phyloP scores from a whole-genome alignment of 1,140 invertebrate genomes.

The Pachyrhynchus sulphureomaculatus region DNA sequence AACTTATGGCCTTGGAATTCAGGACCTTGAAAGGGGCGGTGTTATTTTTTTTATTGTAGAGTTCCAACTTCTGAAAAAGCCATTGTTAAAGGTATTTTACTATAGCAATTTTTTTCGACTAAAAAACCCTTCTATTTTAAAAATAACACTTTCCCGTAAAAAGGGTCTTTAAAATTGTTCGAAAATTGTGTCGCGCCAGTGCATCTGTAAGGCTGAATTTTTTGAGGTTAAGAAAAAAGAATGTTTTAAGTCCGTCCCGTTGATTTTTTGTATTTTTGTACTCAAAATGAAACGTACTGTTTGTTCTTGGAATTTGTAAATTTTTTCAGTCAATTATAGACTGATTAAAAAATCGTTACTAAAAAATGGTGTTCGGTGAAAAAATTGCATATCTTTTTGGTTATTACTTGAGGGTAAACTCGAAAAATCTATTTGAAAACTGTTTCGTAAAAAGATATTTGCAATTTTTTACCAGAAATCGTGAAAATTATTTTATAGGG shows the following conservation, averaged over 20 bases:
- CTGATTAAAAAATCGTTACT: too few species aligned
- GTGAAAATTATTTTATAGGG: neutral
- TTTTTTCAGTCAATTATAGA: neutral
- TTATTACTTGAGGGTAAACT: too few species aligned
- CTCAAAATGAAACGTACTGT: neutral
- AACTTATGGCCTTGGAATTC: neutral
- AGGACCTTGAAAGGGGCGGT: neutral
- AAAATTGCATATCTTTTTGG: too few species aligned
- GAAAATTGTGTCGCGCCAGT: constrained; percentile 13
- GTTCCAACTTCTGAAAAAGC: too few species aligned
- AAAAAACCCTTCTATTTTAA: neutral
- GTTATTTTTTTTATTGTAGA: too few species aligned
- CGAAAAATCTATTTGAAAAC: too few species aligned
- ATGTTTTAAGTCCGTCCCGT: constrained; percentile 26
- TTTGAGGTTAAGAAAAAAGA: constrained; percentile 17
- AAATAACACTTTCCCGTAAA: neutral
- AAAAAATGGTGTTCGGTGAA: too few species aligned
- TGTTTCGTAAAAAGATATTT: too few species aligned
- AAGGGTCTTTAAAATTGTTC: neutral
- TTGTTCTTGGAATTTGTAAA: neutral
- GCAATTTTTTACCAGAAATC: neutral
- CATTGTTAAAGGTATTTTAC: neutral
- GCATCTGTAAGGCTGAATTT: constrained; percentile 20
- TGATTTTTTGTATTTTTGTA: constrained; percentile 28
- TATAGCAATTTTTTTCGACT: neutral